Percentiles rank a stretch among this genome's conserved stretches.
Conservation (phyloP, 2,888 invertebrate genomes). For the Mactromeris polynyma region DNA sequence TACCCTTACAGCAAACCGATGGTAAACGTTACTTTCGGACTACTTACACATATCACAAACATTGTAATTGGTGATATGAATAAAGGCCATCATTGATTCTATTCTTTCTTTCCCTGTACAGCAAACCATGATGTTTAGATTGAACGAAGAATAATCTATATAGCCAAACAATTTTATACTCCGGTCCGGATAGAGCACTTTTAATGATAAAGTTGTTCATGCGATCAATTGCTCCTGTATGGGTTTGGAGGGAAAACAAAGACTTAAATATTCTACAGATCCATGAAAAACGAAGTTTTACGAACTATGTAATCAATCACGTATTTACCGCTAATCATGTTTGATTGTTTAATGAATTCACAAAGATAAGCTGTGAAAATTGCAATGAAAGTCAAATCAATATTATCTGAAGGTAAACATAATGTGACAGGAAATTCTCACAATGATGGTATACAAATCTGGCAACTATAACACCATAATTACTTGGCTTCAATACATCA, state of each 20-base stretch:
- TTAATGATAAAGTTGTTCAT: slow-evolving; percentile 8
- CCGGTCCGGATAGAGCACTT: slow-evolving; percentile 29
- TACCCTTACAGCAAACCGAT: slow-evolving; percentile 13
- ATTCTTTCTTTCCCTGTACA: slow-evolving; percentile 20
- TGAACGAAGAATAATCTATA: slow-evolving; percentile 26
- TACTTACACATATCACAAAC: slow-evolving; percentile 18
- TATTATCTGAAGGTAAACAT: background rate
- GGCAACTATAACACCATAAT: too few relatives aligned
- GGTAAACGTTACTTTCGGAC: slow-evolving; percentile 21
- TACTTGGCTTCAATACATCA: too few relatives aligned
- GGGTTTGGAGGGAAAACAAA: background rate
- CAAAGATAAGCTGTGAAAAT: background rate
- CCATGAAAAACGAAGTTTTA: background rate
- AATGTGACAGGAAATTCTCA: background rate
- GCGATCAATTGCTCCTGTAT: background rate
- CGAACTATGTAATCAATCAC: background rate
- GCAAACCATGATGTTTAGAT: background rate
- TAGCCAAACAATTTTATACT: slow-evolving; percentile 22
- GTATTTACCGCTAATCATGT: background rate
- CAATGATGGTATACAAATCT: background rate
- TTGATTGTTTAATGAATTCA: background rate
- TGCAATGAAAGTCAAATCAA: slow-evolving; percentile 10
- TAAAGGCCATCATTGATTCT: slow-evolving; percentile 25
- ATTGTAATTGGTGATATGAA: slow-evolving; percentile 27
- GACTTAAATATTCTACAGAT: background rate